Conservation (phyloP, 2,797 vertebrate species). For the Dendrocincla tyrannina region DNA sequence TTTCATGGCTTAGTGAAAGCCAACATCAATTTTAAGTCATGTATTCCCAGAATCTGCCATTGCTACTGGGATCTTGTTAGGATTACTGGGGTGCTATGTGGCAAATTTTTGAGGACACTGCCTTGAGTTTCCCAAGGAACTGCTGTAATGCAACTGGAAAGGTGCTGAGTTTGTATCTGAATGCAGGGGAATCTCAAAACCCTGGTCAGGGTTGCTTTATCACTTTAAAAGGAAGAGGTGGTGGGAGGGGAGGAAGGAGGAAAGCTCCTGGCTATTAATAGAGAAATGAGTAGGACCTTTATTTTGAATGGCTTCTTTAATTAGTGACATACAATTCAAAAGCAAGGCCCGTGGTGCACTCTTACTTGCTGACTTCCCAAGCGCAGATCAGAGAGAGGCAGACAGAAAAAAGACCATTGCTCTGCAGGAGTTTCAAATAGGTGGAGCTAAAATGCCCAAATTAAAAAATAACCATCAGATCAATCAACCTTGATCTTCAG, state of each 20-base stretch:
- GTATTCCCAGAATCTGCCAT: neutral
- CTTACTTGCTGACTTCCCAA: neutral
- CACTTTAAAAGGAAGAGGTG: neutral
- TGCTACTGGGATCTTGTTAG: neutral
- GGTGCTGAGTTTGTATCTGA: neutral
- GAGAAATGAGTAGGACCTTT: constrained; percentile 7
- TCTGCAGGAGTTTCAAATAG: neutral
- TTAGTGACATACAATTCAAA: neutral
- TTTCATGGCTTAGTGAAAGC: neutral
- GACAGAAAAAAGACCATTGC: neutral
- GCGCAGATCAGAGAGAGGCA: neutral
- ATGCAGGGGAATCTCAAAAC: neutral
- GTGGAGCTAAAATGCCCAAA: neutral
- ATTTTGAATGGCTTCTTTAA: constrained; percentile 44
- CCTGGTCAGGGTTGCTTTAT: neutral
- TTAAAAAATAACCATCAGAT: neutral
- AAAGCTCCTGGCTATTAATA: constrained; percentile 29
- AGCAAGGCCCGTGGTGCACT: neutral
- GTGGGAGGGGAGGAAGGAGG: neutral
- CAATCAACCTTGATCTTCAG: neutral
- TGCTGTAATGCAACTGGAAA: neutral
- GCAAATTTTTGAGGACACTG: neutral
- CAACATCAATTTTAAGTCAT: neutral
- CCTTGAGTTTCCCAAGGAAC: neutral
- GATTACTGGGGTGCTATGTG: neutral